Evolutionary conservation across 1,140 invertebrate species (phyloP), one percentile per base, ranked within the genome.

Genomic region (Vollenhovia emeryi): DNA sequence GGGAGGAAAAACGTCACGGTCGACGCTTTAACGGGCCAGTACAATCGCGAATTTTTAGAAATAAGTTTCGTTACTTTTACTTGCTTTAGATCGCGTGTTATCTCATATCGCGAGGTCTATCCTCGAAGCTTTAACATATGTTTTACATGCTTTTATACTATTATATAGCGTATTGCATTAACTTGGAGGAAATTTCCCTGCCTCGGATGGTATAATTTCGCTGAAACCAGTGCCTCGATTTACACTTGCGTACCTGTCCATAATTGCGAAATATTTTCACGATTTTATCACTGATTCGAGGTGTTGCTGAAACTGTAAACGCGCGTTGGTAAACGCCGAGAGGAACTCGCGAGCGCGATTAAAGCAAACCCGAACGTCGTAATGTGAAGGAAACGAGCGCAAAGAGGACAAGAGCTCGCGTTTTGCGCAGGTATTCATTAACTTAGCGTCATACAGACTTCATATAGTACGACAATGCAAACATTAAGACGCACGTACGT

Each of bases 251-350:
- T 59, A 9, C 52, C 4, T 36, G 3, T 75, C 43, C 36, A 60
- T 75, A 75, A 75, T 60, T 75, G n/a, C 40, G 55, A 43, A 60
- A 76, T 62, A 62, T 62, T 62, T 76, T 43, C 62, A 76, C 18
- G 18, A 76, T 30, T 62, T 76, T 76, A 75, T 36, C 36, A 43
- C 24, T 36, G 36, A 74, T 40, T 27, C 15, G n/a, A 40, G 33
- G 30, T 40, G 50, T 57, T 73, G 30, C 48, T 74, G 50, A 74
- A 74, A 55, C 33, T n/a, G 7, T 15, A 36, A 76, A 60, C 24
- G 55, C 33, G 52, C 13, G 24, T 43, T 78, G 40, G 60, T 78
- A 43, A 40, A 50, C 48, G 30, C 24, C 43, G 57, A n/a, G 36
- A 60, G 36, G 55, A 75, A 43, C 36, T 75, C 11, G 33, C 18